Percentiles rank a stretch among this genome's conserved stretches.
Evolutionary conservation across 2,797 vertebrate genomes (phyloP).

Genomic region (Furcifer pardalis): DNA sequence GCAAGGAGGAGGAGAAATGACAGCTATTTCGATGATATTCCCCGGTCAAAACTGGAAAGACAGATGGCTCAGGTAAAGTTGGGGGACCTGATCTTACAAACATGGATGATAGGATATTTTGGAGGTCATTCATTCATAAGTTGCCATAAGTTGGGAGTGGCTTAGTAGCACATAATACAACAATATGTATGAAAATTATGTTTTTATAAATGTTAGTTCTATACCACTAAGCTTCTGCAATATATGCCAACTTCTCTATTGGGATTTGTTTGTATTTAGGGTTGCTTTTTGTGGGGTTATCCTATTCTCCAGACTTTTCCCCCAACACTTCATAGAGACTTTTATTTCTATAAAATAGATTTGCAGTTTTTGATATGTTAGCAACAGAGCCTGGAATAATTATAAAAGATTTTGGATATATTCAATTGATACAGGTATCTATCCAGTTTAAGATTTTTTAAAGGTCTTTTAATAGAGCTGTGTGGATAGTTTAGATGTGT

Average conservation of each 20-base stretch:
- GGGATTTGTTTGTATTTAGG: neutral
- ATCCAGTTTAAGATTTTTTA: neutral
- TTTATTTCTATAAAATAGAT: neutral
- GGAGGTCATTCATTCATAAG: no score
- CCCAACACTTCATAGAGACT: neutral
- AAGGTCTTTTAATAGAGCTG: neutral
- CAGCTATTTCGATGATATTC: conserved; percentile 98
- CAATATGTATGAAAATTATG: neutral
- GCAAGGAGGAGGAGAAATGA: conserved; percentile 97
- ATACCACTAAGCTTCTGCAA: conserved; percentile 23
- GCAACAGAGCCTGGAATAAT: neutral
- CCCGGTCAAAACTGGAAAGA: conserved; percentile 97
- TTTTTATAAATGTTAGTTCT: neutral
- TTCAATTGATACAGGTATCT: neutral
- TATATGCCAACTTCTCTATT: neutral
- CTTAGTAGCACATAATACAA: no score
- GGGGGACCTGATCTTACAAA: neutral
- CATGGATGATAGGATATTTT: no score
- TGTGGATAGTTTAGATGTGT: neutral
- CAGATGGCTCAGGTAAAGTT: conserved; percentile 99
- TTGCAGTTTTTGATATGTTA: neutral
- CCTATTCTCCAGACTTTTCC: neutral
- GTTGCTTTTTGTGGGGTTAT: neutral
- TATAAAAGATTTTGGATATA: neutral
- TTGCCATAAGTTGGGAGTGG: no score